These are phyloP conservation scores for Thaumatotibia leucotreta DNA, from an alignment of 1,140 invertebrate genomes.

Conservation along the genomic window DNA sequence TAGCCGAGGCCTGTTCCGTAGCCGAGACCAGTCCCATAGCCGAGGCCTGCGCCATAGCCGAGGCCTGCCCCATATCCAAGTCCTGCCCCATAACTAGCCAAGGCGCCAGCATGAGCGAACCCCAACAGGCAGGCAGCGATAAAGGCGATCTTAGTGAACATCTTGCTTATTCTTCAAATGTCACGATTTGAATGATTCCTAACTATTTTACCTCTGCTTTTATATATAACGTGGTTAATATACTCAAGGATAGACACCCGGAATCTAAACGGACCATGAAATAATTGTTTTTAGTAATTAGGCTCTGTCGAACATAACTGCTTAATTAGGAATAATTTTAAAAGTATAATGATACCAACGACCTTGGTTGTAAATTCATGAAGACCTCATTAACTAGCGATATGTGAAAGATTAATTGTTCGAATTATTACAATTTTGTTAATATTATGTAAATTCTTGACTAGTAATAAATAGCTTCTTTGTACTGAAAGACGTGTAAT, in stretches of 20 bases:
- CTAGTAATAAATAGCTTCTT: too few relatives aligned
- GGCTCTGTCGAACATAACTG: not conserved
- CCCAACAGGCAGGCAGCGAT: constrained; percentile 28
- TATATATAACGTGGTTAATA: constrained; percentile 28
- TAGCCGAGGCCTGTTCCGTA: not conserved
- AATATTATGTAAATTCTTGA: too few relatives aligned
- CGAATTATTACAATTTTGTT: too few relatives aligned
- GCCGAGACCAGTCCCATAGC: constrained; percentile 11
- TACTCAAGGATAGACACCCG: constrained; percentile 29
- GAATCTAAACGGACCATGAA: constrained; percentile 27
- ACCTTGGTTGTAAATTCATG: too few relatives aligned
- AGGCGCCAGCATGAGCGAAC: constrained; percentile 19
- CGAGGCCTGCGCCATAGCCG: not conserved
- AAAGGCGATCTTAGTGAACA: constrained; percentile 28
- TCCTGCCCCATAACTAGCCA: too few relatives aligned
- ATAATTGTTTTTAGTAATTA: not conserved
- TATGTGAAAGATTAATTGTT: too few relatives aligned
- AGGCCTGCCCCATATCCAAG: not conserved
- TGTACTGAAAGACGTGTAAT: too few relatives aligned
- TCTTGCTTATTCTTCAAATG: constrained; percentile 19
- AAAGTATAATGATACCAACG: too few relatives aligned
- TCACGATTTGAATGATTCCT: constrained; percentile 26
- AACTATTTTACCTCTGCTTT: constrained; percentile 22
- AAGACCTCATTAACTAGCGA: too few relatives aligned
- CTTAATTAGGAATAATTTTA: not conserved